Evolutionary conservation across 2,888 invertebrate genomes (phyloP).

Genomic region (Papilio demoleus): DNA sequence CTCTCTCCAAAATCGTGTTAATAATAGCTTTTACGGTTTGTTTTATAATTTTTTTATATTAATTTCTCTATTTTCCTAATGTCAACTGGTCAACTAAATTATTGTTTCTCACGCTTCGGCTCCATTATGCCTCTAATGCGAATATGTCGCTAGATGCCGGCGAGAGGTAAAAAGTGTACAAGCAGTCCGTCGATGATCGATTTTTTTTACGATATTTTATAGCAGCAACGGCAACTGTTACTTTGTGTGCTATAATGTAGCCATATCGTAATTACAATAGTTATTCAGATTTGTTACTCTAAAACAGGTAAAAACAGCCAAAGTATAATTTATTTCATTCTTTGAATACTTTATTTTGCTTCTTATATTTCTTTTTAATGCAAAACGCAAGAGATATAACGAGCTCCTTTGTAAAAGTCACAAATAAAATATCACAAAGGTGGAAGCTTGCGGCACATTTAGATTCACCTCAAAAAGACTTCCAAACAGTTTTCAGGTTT

Average conservation of each 20-base stretch:
- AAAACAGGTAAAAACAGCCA: no score
- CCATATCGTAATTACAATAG: no score
- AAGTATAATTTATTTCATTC: not conserved
- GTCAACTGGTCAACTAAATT: no score
- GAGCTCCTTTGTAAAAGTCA: slow-evolving; percentile 16
- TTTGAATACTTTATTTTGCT: slow-evolving; percentile 1
- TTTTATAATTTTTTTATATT: not conserved
- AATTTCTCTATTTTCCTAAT: not conserved
- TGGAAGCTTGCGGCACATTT: not conserved
- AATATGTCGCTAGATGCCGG: no score
- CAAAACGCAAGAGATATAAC: slow-evolving; percentile 18
- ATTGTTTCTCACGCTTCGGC: no score
- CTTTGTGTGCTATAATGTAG: no score
- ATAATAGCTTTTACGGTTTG: not conserved
- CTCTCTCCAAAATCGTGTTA: not conserved
- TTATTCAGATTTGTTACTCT: no score
- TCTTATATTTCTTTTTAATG: slow-evolving; percentile 21
- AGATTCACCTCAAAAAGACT: slow-evolving; percentile 1
- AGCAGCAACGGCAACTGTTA: no score
- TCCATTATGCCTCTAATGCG: no score
- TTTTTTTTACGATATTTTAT: no score
- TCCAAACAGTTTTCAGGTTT: not conserved
- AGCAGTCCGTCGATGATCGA: no score
- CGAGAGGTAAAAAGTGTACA: no score
- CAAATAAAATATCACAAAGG: slow-evolving; percentile 3